Evolutionary conservation across 2,113 vertebrate species (phyloP).

Genomic region (Salvator merianae): DNA sequence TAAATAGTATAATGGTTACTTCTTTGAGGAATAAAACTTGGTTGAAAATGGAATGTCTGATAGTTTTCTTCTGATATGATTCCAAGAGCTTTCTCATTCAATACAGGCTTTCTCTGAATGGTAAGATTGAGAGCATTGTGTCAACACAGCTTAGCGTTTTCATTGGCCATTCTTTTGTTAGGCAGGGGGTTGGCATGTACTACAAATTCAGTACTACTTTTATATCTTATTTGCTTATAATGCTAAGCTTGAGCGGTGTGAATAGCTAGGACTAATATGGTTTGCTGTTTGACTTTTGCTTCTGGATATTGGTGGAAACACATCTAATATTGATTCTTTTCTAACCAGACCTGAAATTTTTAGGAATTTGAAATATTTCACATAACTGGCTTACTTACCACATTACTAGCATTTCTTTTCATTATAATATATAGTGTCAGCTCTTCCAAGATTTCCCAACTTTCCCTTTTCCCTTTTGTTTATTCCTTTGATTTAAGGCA

Average conservation of each 20-base stretch:
- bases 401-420: background rate
- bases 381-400: slow-evolving; percentile 9
- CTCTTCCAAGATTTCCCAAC: background rate
- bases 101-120: slow-evolving; percentile 60
- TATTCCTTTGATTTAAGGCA: slow-evolving; percentile 8
- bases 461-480: background rate
- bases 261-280: slow-evolving; percentile 41
- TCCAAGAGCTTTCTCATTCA: slow-evolving; percentile 52
- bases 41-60: slow-evolving; percentile 51
- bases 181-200: slow-evolving; percentile 52
- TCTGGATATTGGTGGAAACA: background rate
- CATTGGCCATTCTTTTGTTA: slow-evolving; percentile 28
- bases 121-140: slow-evolving; percentile 57
- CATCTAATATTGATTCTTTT: background rate
- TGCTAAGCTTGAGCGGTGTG: slow-evolving; percentile 20
- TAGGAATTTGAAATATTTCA: background rate
- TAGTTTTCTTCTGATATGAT: slow-evolving; percentile 57
- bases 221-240: slow-evolving; percentile 33
- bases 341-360: background rate
- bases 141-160: slow-evolving; percentile 51
- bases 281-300: slow-evolving; percentile 10
- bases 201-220: slow-evolving; percentile 28
- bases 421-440: background rate
- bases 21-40: slow-evolving; percentile 22
- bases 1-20: slow-evolving; percentile 21